phyloP scores from a whole-genome alignment of 2,888 invertebrate genomes.

The Calameuta idolon region DNA sequence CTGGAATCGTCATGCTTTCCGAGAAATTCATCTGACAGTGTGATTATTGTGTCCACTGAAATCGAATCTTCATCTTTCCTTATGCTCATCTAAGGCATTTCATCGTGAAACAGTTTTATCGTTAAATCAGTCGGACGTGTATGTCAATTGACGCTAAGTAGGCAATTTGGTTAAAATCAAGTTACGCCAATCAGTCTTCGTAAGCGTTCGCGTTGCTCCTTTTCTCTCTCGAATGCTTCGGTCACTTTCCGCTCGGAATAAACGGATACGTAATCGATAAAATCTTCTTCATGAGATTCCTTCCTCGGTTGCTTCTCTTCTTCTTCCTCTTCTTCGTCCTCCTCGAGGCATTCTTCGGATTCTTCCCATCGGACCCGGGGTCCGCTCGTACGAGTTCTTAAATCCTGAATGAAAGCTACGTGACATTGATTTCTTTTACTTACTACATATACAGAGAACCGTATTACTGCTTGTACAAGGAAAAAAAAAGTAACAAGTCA shows the following conservation, averaged over 20 bases:
- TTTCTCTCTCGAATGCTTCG: conserved; percentile 12
- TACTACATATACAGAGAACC: too few species aligned
- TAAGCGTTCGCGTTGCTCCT: conserved; percentile 27
- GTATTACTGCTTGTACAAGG: too few species aligned
- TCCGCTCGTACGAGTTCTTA: background rate
- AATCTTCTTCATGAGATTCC: conserved; percentile 15
- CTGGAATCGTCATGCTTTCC: conserved; percentile 17
- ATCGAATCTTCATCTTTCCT: conserved; percentile 16
- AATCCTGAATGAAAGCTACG: too few species aligned
- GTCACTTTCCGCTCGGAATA: conserved; percentile 16
- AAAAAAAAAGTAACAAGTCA: too few species aligned
- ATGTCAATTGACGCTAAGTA: conserved; percentile 14
- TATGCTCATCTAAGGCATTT: conserved; percentile 16
- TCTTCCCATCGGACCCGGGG: conserved; percentile 6
- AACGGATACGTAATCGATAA: conserved; percentile 6
- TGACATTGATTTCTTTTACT: too few species aligned
- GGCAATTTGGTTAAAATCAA: conserved; percentile 1
- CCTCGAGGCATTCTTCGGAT: conserved; percentile 17
- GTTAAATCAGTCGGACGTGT: background rate
- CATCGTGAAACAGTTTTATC: background rate
- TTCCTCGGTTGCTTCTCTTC: conserved; percentile 16
- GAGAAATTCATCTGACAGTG: conserved; percentile 23
- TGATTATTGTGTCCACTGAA: conserved; percentile 33
- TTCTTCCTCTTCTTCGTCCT: conserved; percentile 22
- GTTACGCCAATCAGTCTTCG: conserved; percentile 41